Percentiles rank a stretch among this genome's conserved stretches.
Conservation (phyloP, 2,888 invertebrate genomes). For the Gastracanthus pulcherrimus region DNA sequence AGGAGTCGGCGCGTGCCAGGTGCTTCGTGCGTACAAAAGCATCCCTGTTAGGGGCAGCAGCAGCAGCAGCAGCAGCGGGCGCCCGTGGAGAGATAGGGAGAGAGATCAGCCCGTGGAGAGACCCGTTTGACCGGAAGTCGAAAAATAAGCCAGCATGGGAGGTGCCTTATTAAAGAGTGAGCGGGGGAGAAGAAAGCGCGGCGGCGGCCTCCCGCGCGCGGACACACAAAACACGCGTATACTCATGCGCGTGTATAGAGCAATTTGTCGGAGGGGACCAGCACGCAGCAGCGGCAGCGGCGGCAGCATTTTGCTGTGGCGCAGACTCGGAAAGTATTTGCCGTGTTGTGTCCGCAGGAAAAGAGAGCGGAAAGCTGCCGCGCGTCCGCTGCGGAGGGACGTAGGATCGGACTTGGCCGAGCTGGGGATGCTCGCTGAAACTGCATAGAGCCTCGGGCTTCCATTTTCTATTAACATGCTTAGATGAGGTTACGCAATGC, state of each 20-base stretch:
- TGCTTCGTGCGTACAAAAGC: slow-evolving; percentile 68
- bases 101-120: slow-evolving; percentile 58
- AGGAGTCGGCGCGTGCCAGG: slow-evolving; percentile 74
- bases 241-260: slow-evolving; percentile 16
- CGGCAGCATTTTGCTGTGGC: too few relatives aligned
- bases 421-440: too few relatives aligned
- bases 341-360: too few relatives aligned
- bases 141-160: slow-evolving; percentile 70
- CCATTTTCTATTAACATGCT: too few relatives aligned
- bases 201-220: background rate
- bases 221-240: background rate
- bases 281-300: too few relatives aligned
- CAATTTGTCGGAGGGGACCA: background rate
- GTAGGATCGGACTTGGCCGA: too few relatives aligned
- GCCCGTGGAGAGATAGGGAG: slow-evolving; percentile 45
- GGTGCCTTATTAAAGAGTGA: slow-evolving; percentile 68
- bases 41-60: slow-evolving; percentile 69
- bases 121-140: slow-evolving; percentile 71
- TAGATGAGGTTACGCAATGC: too few relatives aligned
- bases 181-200: background rate
- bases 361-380: too few relatives aligned
- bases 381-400: too few relatives aligned
- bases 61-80: slow-evolving; percentile 8
- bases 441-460: too few relatives aligned
- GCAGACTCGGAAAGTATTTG: too few relatives aligned